phyloP scores from a whole-genome alignment of 2,888 invertebrate genomes.

The Gerris lacustris region DNA sequence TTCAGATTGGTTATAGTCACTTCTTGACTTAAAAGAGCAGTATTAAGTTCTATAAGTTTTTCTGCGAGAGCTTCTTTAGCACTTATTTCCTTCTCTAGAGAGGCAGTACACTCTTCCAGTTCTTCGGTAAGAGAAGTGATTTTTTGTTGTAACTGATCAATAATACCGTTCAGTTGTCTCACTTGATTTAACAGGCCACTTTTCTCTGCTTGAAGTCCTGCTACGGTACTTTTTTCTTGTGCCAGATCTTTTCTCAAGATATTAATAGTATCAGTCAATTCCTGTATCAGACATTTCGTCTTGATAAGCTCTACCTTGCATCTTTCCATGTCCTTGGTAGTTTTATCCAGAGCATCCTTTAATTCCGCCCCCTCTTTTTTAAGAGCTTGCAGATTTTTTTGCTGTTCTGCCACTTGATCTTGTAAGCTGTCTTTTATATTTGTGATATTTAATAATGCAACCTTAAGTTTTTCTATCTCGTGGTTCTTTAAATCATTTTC shows the following conservation, averaged over 20 bases:
- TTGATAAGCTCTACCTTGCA: constrained; percentile 9
- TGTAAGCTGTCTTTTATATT: constrained; percentile 15
- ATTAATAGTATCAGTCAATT: constrained; percentile 8
- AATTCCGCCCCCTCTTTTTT: constrained; percentile 20
- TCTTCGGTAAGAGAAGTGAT: background rate
- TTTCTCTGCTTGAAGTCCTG: constrained; percentile 20
- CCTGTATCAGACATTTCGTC: constrained; percentile 15
- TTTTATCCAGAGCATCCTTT: constrained; percentile 15
- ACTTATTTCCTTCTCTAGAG: background rate
- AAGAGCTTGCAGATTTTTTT: constrained; percentile 12
- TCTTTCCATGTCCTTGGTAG: constrained; percentile 1
- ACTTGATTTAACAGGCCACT: constrained; percentile 19
- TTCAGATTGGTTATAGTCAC: background rate
- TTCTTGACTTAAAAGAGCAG: constrained; percentile 6
- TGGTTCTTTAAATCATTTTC: background rate
- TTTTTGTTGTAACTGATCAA: background rate
- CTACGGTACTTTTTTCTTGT: constrained; percentile 15
- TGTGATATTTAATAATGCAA: constrained; percentile 12
- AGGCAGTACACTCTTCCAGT: background rate
- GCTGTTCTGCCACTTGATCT: constrained; percentile 14
- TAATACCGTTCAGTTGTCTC: constrained; percentile 7
- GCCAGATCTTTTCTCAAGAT: constrained; percentile 8
- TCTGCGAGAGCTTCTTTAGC: constrained; percentile 5
- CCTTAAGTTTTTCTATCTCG: constrained; percentile 12
- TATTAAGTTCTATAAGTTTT: constrained; percentile 13